Evolutionary conservation across 2,113 vertebrate species (phyloP).

Genomic region (Cricetomys ansorgei): DNA sequence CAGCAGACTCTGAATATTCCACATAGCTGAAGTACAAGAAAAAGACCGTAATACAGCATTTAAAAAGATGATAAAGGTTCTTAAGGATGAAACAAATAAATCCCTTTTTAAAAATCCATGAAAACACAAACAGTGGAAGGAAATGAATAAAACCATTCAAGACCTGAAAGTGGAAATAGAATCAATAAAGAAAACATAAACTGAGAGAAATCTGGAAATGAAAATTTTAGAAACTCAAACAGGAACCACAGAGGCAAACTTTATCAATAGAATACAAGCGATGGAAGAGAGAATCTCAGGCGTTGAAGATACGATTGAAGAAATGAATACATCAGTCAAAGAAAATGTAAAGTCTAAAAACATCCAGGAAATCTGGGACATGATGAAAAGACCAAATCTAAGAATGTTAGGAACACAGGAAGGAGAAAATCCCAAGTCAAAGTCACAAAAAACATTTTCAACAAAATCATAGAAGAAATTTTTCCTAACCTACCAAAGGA

Average conservation of each 20-base stretch:
- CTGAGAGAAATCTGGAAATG: neutral
- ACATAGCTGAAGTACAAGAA: neutral
- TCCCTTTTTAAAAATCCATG: neutral
- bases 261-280: neutral
- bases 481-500: neutral
- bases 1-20: neutral
- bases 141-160: neutral
- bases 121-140: neutral
- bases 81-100: neutral
- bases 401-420: neutral
- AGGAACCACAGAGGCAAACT: neutral
- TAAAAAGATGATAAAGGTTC: neutral
- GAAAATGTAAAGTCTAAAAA: neutral
- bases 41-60: neutral
- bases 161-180: neutral
- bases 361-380: neutral
- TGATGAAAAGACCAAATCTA: neutral
- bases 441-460: neutral
- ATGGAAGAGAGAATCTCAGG: neutral
- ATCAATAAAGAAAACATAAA: neutral
- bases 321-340: neutral
- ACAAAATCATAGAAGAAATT: neutral
- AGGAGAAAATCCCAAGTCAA: neutral
- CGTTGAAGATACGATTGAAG: neutral
- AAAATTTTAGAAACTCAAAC: neutral